A percentile compares a stretch with the other conserved stretches of the same genome.
These are phyloP conservation scores for Venturia canescens DNA, from an alignment of 1,140 invertebrate species.

Conservation along the genomic window DNA sequence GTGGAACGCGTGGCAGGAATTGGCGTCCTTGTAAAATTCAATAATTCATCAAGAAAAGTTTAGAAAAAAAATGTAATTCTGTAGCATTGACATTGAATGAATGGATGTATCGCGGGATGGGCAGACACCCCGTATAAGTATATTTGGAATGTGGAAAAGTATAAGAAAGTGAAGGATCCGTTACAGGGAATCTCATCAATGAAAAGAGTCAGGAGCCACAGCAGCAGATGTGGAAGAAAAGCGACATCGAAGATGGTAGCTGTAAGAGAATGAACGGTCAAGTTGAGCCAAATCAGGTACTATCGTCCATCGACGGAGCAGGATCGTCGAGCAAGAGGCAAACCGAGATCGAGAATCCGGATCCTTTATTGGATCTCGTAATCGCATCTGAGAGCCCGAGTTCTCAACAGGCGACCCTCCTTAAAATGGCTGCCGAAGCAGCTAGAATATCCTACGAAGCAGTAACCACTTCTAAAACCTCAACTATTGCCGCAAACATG, in stretches of 20 bases:
- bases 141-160: slow-evolving; percentile 4
- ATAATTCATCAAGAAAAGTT: too few relatives aligned
- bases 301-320: slow-evolving; percentile 6
- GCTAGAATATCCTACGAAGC: slow-evolving; percentile 60
- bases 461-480: neutral
- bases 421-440: slow-evolving; percentile 63
- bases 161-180: slow-evolving; percentile 38
- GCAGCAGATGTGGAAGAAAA: slow-evolving; percentile 9
- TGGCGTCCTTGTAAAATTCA: too few relatives aligned
- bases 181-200: slow-evolving; percentile 44
- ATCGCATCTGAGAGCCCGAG: slow-evolving; percentile 71
- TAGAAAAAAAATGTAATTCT: too few relatives aligned
- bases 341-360: slow-evolving; percentile 54
- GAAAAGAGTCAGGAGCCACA: slow-evolving; percentile 18
- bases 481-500: slow-evolving; percentile 44
- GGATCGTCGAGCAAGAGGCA: neutral
- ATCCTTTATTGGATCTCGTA: slow-evolving; percentile 73
- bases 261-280: slow-evolving; percentile 11
- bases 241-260: neutral
- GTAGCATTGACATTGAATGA: too few relatives aligned
- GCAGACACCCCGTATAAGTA: neutral
- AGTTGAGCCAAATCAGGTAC: slow-evolving; percentile 33
- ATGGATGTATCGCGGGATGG: too few relatives aligned
- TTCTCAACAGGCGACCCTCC: slow-evolving; percentile 67
- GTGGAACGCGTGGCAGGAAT: too few relatives aligned